Evolutionary conservation across 1,140 invertebrate species (phyloP).

Genomic region (Cherax destructor): DNA sequence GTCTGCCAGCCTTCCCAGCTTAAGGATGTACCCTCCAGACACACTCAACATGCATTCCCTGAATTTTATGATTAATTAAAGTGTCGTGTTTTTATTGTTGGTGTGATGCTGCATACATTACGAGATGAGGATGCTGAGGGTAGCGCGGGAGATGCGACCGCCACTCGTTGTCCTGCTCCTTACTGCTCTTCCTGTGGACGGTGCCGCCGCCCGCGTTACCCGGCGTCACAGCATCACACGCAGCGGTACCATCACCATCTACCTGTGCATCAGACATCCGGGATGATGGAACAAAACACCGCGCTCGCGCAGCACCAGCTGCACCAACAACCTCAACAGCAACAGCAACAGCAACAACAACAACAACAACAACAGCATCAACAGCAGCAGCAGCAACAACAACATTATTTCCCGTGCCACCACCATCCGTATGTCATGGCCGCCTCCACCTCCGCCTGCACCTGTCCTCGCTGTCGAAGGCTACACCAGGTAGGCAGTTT

Average conservation of each 20-base stretch:
- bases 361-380: background rate
- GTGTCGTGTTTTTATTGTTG: slow-evolving; percentile 52
- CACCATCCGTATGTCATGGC: background rate
- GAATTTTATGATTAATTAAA: slow-evolving; percentile 46
- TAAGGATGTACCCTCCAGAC: background rate
- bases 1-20: slow-evolving; percentile 15
- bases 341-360: background rate
- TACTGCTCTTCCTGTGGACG: slow-evolving; percentile 11
- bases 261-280: slow-evolving; percentile 23
- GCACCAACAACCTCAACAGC: background rate
- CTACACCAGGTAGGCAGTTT: slow-evolving; percentile 9
- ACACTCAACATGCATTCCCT: slow-evolving; percentile 33
- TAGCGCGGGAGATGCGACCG: background rate
- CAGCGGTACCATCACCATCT: slow-evolving; percentile 27
- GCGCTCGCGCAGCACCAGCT: background rate
- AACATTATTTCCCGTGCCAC: background rate
- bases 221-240: background rate
- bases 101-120: slow-evolving; percentile 46
- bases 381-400: background rate
- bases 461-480: slow-evolving; percentile 31
- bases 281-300: slow-evolving; percentile 11
- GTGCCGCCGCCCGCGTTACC: background rate
- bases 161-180: slow-evolving; percentile 19
- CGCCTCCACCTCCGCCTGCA: background rate
- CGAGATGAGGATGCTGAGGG: slow-evolving; percentile 1